phyloP scores from a whole-genome alignment of 2,797 vertebrate genomes.

The Enoplosus armatus region DNA sequence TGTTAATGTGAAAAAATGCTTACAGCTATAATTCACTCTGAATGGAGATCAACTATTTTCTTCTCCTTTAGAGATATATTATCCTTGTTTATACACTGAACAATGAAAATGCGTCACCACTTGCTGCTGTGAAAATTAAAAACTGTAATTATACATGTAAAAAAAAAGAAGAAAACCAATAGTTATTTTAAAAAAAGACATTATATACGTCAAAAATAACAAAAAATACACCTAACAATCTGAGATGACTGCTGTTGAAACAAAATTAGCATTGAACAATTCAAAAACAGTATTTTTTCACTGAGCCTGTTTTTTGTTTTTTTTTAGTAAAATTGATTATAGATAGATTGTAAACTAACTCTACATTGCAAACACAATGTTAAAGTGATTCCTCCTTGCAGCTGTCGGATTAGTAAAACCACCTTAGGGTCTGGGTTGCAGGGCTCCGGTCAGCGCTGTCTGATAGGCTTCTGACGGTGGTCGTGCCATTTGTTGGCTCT shows the following conservation, averaged over 20 bases:
- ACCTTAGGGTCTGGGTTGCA: constrained; percentile 43
- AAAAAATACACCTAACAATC: not conserved
- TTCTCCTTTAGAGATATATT: not conserved
- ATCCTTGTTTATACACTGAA: not conserved
- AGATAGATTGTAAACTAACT: not conserved
- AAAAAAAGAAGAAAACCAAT: not conserved
- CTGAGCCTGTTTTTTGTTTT: not conserved
- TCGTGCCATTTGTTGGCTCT: constrained; percentile 51
- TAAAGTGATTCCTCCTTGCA: constrained; percentile 3
- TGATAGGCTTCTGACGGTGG: constrained; percentile 45
- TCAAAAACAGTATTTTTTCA: not conserved
- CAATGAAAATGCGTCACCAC: not conserved
- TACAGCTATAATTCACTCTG: not conserved
- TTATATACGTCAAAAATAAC: not conserved
- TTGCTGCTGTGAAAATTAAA: not conserved
- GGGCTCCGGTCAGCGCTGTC: constrained; percentile 18
- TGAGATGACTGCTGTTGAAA: not conserved
- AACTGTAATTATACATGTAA: not conserved
- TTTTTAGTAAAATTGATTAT: not conserved
- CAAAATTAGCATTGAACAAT: not conserved
- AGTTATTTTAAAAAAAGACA: not conserved
- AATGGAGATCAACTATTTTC: constrained; percentile 6
- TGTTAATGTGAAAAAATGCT: constrained; percentile 18
- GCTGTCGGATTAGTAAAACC: constrained; percentile 18
- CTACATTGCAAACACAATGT: constrained; percentile 4